Evolutionary conservation across 2,888 invertebrate species (phyloP), one percentile per base, ranked within the genome.

Genomic region (Odontocolon sp.): DNA sequence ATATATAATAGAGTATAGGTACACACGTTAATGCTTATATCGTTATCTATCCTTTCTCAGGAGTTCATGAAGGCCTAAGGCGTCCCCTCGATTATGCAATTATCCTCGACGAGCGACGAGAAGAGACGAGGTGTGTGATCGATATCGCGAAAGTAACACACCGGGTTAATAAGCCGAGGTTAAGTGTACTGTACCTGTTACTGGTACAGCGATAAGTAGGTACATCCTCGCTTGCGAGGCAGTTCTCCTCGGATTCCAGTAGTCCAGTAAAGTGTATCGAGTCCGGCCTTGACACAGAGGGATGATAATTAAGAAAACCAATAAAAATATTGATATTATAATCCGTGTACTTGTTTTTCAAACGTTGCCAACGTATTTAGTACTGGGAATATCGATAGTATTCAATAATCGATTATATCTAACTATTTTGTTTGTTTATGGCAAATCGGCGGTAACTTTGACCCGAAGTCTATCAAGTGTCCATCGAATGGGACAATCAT

Each of bases 101-200:
- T 74, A 73, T 74, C 68, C 54, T 50, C 61, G 33, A 67, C n/a
- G n/a, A n/a, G n/a, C n/a, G n/a, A n/a, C n/a, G 61, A 18, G 57
- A 47, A 38, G 67, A 47, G 40, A 57, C 40, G 75, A 54, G 61
- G 71, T 77, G 71, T 73, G 67, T 71, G 76, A 77, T 77, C 76
- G 54, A 77, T 71, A 77, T 77, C 76, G 67, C 71, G 52, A 54
- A 52, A 40, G 66, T 66, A 63, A 64, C 66, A 68, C 77, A 72
- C 28, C 57, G 68, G 77, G 77, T 77, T 77, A 77, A 77, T 77
- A 77, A 77, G 72, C 77, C 47, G 72, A 69, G 77, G 77, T 77
- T 72, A 72, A 77, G 63, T 77, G 77, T 64, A 9, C 64, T 50
- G n/a, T 64, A 50, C 47, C 36, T 50, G 50, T 9, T 23, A 23